These are phyloP conservation scores for Thysanoteuthis rhombus DNA, from an alignment of 2,888 invertebrate genomes.

Conservation along the genomic window DNA sequence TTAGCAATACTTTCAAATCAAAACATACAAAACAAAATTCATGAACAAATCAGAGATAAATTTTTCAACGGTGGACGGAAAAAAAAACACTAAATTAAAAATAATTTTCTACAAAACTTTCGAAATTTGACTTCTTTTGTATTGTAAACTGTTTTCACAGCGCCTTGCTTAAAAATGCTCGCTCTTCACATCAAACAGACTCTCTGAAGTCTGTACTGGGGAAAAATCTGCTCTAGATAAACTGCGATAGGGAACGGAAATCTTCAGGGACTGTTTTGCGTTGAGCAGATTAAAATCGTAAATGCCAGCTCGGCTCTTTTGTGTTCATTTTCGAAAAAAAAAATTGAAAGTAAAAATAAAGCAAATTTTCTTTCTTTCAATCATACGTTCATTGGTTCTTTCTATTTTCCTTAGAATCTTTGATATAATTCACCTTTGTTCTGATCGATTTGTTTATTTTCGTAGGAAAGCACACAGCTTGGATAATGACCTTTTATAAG, in stretches of 20 bases:
- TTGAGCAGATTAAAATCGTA: not conserved
- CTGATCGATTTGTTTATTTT: too few relatives aligned
- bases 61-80: not conserved
- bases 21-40: not conserved
- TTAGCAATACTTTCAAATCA: not conserved
- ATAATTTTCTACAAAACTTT: not conserved
- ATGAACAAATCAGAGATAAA: not conserved
- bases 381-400: too few relatives aligned
- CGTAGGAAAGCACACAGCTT: too few relatives aligned
- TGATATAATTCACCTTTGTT: too few relatives aligned
- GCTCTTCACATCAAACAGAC: not conserved
- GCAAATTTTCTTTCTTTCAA: too few relatives aligned
- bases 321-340: not conserved
- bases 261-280: not conserved
- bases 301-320: not conserved
- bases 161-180: not conserved
- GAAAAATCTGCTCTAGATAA: not conserved
- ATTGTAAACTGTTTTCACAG: not conserved
- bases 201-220: constrained; percentile 12
- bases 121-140: not conserved
- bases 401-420: too few relatives aligned
- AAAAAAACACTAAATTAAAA: not conserved
- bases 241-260: not conserved
- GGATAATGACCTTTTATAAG: too few relatives aligned
- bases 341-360: too few relatives aligned